Evolutionary conservation across 1,140 invertebrate genomes (phyloP).

Genomic region (Drosophila ogumai): DNA sequence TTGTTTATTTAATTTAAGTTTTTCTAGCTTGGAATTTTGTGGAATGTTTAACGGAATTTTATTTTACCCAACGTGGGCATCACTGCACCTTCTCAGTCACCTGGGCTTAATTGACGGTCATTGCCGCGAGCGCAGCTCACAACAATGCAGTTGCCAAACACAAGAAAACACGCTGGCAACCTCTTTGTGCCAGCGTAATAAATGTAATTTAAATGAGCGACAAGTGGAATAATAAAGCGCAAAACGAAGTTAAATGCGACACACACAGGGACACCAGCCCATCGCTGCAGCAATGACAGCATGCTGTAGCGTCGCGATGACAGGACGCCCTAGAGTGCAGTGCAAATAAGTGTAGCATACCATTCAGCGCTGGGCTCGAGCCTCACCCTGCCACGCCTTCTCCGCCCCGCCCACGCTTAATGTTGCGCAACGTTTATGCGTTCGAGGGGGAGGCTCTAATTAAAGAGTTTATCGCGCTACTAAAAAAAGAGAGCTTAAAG

Average conservation of each 20-base stretch:
- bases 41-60: not conserved
- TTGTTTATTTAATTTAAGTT: not conserved
- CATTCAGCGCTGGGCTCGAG: conserved; percentile 34
- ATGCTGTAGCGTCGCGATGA: conserved; percentile 32
- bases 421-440: conserved; percentile 43
- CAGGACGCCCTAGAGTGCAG: conserved; percentile 42
- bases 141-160: conserved; percentile 26
- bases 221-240: conserved; percentile 74
- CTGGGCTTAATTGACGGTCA: conserved; percentile 47
- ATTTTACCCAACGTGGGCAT: not conserved
- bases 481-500: conserved; percentile 26
- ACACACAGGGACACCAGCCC: conserved; percentile 30
- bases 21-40: not conserved
- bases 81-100: conserved; percentile 8
- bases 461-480: conserved; percentile 39
- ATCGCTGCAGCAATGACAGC: conserved; percentile 32
- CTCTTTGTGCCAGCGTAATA: conserved; percentile 36
- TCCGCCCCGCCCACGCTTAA: conserved; percentile 4
- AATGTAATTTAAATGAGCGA: conserved; percentile 77
- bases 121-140: conserved; percentile 21
- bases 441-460: conserved; percentile 21
- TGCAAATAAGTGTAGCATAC: conserved; percentile 60
- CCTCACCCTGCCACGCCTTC: conserved; percentile 6
- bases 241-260: conserved; percentile 69
- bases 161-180: conserved; percentile 16